Percentiles rank a stretch among this genome's conserved stretches.
phyloP scores from a whole-genome alignment of 2,113 vertebrate species.

The Neotoma lepida region DNA sequence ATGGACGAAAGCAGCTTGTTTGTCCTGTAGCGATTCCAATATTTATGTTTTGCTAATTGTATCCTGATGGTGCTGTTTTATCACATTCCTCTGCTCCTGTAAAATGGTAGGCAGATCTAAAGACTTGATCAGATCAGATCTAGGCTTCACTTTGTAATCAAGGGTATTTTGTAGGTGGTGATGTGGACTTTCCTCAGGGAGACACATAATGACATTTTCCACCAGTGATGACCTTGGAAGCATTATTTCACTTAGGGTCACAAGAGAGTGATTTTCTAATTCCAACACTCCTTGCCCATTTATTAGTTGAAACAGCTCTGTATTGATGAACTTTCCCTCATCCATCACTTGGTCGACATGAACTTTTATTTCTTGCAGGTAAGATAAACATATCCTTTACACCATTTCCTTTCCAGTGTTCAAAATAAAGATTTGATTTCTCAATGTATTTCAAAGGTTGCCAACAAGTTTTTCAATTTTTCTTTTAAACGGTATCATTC shows the following conservation, averaged over 20 bases:
- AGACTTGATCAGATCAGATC: constrained; percentile 42
- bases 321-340: not conserved
- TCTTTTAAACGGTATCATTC: constrained; percentile 51
- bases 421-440: constrained; percentile 63
- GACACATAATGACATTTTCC: constrained; percentile 50
- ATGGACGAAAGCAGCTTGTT: constrained; percentile 45
- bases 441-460: constrained; percentile 39
- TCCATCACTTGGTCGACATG: constrained; percentile 25
- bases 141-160: constrained; percentile 57
- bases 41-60: constrained; percentile 60
- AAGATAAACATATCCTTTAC: constrained; percentile 38
- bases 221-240: constrained; percentile 25
- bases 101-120: constrained; percentile 44
- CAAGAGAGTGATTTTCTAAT: constrained; percentile 55
- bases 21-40: constrained; percentile 33
- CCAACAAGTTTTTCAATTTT: constrained; percentile 19
- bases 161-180: constrained; percentile 34
- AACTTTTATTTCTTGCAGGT: constrained; percentile 44
- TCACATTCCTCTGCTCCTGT: constrained; percentile 19
- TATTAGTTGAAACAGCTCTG: constrained; percentile 36
- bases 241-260: constrained; percentile 6
- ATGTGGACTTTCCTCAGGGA: constrained; percentile 22
- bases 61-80: constrained; percentile 48
- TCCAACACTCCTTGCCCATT: constrained; percentile 38
- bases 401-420: constrained; percentile 51